phyloP scores from a whole-genome alignment of 2,888 invertebrate species.

The Lithophane ornitopus region DNA sequence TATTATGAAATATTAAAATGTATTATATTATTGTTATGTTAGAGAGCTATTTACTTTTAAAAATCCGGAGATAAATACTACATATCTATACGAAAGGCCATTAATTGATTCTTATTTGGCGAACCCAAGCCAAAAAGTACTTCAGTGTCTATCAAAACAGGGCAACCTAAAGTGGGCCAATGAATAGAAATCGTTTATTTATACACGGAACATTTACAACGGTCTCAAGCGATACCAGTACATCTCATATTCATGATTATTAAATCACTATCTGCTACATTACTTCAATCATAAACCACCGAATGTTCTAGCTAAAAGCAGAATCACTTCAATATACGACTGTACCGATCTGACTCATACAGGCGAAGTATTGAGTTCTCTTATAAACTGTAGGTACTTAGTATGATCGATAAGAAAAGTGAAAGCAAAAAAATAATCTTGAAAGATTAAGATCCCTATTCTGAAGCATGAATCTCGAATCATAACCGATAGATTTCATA shows the following conservation, averaged over 20 bases:
- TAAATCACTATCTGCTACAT: conserved; percentile 63
- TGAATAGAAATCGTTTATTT: conserved; percentile 54
- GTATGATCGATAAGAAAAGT: conserved; percentile 24
- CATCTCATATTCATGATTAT: conserved; percentile 60
- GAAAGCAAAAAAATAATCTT: not conserved
- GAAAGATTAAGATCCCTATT: conserved; percentile 1
- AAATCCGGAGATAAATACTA: too few species aligned
- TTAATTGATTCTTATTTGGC: conserved; percentile 2
- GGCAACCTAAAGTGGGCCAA: conserved; percentile 48
- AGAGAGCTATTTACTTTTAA: not conserved
- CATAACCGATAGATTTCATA: not conserved
- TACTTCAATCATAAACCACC: conserved; percentile 58
- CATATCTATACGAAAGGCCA: not conserved
- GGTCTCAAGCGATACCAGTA: conserved; percentile 55
- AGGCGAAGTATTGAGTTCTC: conserved; percentile 14
- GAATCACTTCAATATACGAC: conserved; percentile 58
- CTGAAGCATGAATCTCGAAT: conserved; percentile 2
- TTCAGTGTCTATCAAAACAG: conserved; percentile 20
- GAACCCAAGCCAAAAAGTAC: conserved; percentile 5
- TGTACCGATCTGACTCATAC: conserved; percentile 51
- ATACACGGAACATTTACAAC: conserved; percentile 58
- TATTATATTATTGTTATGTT: not conserved
- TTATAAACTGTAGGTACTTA: conserved; percentile 24
- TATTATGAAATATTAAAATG: not conserved
- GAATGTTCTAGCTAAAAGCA: conserved; percentile 64